These are phyloP conservation scores for Eriosoma lanigerum DNA, from an alignment of 1,140 invertebrate genomes.

Conservation along the genomic window DNA sequence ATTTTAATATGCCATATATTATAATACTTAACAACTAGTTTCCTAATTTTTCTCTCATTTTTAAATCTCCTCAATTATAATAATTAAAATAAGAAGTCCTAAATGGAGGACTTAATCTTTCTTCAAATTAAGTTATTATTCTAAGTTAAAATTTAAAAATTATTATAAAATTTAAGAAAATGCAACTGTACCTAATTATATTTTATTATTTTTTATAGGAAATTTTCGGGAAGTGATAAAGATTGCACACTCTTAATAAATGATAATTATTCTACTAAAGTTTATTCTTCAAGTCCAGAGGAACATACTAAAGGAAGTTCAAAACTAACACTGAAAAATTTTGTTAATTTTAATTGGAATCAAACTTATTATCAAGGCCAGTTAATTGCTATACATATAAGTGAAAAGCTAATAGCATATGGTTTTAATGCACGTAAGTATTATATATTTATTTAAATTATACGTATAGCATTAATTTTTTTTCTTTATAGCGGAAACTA, in stretches of 20 bases:
- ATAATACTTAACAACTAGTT: too few species aligned
- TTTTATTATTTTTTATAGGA: conserved; percentile 2
- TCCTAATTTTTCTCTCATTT: too few species aligned
- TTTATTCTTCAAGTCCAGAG: conserved; percentile 70
- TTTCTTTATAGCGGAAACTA: not conserved
- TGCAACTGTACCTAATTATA: too few species aligned
- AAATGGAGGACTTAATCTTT: too few species aligned
- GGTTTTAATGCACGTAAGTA: conserved; percentile 75
- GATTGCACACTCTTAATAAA: not conserved
- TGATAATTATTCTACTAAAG: not conserved
- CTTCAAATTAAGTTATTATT: too few species aligned
- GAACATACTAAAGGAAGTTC: conserved; percentile 76
- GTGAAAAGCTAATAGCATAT: conserved; percentile 85
- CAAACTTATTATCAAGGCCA: conserved; percentile 81
- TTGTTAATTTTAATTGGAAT: conserved; percentile 93
- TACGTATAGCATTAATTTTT: not conserved
- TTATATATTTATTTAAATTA: not conserved
- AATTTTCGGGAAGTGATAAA: conserved; percentile 14
- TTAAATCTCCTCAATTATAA: too few species aligned
- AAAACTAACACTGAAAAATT: conserved; percentile 85
- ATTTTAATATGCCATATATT: too few species aligned
- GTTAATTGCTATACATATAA: conserved; percentile 83
- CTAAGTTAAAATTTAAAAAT: too few species aligned
- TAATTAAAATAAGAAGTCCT: too few species aligned
- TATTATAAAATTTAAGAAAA: too few species aligned